Evolutionary conservation across 1,140 invertebrate genomes (phyloP), one percentile per base, ranked within the genome.

Genomic region (Solenopsis fugax): DNA sequence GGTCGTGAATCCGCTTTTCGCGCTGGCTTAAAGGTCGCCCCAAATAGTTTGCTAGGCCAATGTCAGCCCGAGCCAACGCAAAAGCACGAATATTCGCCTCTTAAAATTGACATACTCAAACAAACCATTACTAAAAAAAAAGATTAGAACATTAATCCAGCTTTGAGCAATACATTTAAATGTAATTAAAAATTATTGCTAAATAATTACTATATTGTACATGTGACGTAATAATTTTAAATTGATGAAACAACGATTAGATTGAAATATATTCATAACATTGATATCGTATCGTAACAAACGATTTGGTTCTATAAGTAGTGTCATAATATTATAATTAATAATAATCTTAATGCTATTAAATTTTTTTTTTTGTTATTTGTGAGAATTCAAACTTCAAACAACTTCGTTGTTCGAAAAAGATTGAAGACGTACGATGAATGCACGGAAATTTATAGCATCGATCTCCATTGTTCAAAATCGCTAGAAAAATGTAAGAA

Each of bases 1-100:
- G 93, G 94, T 93, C 92, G 80, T 7, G 64, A 69, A 56, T 78
- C 65, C 41, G 13, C 52, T 81, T 37, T 60, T 34, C 54, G 69
- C 29, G 18, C 45, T 65, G 73, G 37, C 34, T 78, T 54, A 16
- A 54, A 60, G 29, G n/a, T 50, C 54, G 37, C 48, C 13, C 69
- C 13, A 45, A 60, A 60, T 60, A 71, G 4, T 56, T 41, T 4
- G 4, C 54, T 75, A 50, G n/a, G 13, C 4, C 41, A 48, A 60
- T 16, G 24, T 48, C 24, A 48, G 48, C 10, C 2, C 21, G 12
- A n/a, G n/a, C 5, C 13, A 24, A n/a, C 29, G n/a, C 29, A 24
- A 29, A 73, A 41, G 56, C 7, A 21, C 5, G 6, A 58, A 24
- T 34, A 7, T 6, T 82, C 16, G 10, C 12, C 1, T 56, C 1